Conservation (phyloP, 1,140 invertebrate genomes). For the Macrobrachium rosenbergii region DNA sequence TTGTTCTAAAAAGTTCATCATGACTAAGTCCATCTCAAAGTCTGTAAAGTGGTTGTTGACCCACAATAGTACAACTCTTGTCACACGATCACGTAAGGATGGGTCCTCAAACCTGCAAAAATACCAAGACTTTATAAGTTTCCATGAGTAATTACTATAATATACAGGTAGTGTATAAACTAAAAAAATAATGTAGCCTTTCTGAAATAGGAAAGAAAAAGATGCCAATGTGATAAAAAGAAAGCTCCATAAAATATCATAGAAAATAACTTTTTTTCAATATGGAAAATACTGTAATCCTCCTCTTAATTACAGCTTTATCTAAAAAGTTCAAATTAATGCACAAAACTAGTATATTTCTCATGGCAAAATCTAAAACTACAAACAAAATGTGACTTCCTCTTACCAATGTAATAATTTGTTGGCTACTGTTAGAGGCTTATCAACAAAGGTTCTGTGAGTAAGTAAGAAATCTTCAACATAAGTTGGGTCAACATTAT, state of each 20-base stretch:
- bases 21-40: slow-evolving; percentile 95
- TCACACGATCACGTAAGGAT: slow-evolving; percentile 88
- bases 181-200: too few relatives aligned
- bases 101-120: slow-evolving; percentile 79
- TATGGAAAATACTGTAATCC: too few relatives aligned
- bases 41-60: slow-evolving; percentile 99
- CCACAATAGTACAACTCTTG: slow-evolving; percentile 95
- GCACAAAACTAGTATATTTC: too few relatives aligned
- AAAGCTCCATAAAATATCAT: background rate
- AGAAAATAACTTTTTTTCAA: background rate
- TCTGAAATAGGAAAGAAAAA: too few relatives aligned
- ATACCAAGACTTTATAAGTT: background rate
- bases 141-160: too few relatives aligned
- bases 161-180: background rate
- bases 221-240: background rate
- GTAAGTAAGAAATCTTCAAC: slow-evolving; percentile 99
- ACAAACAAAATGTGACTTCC: background rate
- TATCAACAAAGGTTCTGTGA: slow-evolving; percentile 93
- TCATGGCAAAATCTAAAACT: background rate
- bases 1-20: slow-evolving; percentile 96
- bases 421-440: slow-evolving; percentile 85
- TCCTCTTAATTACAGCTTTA: too few relatives aligned
- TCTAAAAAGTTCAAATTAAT: too few relatives aligned
- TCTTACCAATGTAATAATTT: slow-evolving; percentile 88
- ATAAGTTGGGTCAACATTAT: slow-evolving; percentile 94